Conservation (phyloP, 2,797 vertebrate genomes). For the Oophaga sylvatica region DNA sequence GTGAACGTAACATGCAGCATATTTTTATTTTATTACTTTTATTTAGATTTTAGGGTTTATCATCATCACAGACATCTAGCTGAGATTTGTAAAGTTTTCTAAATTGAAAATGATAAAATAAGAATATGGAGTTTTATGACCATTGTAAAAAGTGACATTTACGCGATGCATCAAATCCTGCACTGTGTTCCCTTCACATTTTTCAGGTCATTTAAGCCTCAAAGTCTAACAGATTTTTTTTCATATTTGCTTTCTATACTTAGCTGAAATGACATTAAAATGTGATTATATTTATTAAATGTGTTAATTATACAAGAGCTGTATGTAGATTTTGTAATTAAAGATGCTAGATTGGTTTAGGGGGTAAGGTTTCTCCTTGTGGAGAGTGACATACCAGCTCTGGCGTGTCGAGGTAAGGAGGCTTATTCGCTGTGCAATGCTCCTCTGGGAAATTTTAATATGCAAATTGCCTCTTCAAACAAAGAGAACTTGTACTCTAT, state of each 20-base stretch:
- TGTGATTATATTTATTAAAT: conserved; percentile 7
- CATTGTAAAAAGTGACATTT: conserved; percentile 37
- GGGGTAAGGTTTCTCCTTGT: too few relatives aligned
- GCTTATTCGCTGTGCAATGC: too few relatives aligned
- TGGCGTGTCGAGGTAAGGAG: too few relatives aligned
- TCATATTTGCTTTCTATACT: conserved; percentile 3
- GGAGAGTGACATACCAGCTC: too few relatives aligned
- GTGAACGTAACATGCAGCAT: conserved; percentile 14
- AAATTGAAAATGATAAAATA: conserved; percentile 42
- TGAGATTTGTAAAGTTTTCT: conserved; percentile 40
- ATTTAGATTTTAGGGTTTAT: conserved; percentile 27
- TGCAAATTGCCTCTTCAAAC: too few relatives aligned
- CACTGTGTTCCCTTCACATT: conserved; percentile 15
- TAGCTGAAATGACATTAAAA: background rate
- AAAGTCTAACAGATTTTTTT: conserved; percentile 9
- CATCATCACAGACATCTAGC: conserved; percentile 25
- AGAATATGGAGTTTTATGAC: conserved; percentile 37
- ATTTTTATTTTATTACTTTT: conserved; percentile 32
- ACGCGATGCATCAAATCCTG: conserved; percentile 11
- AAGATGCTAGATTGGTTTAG: too few relatives aligned
- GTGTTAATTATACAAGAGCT: background rate
- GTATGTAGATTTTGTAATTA: background rate
- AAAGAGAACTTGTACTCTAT: too few relatives aligned
- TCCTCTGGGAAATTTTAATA: too few relatives aligned
- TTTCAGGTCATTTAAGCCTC: conserved; percentile 23